phyloP scores from a whole-genome alignment of 2,113 vertebrate species.

The Gorsachius goisagi region DNA sequence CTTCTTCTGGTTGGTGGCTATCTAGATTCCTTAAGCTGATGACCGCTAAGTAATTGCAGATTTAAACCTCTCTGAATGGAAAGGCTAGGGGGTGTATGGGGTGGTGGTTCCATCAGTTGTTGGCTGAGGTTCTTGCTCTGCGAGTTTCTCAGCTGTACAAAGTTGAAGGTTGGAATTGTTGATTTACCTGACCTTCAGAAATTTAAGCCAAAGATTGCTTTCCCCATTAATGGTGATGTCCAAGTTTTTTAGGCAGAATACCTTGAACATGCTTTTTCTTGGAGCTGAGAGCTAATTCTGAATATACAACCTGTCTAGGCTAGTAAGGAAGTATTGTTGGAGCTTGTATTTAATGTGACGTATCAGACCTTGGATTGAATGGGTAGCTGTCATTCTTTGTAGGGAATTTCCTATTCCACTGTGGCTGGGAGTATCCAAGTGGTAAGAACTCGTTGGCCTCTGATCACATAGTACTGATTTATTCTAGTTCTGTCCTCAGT shows the following conservation, averaged over 20 bases:
- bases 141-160: neutral
- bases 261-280: neutral
- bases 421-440: conserved; percentile 31
- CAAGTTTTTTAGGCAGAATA: neutral
- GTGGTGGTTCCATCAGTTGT: neutral
- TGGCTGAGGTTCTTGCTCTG: neutral
- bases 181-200: neutral
- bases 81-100: neutral
- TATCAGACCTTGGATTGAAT: neutral
- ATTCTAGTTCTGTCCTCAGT: neutral
- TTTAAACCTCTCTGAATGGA: neutral
- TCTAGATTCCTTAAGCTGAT: neutral
- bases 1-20: neutral
- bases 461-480: neutral
- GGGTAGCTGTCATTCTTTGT: conserved; percentile 39
- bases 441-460: conserved; percentile 42
- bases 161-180: neutral
- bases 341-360: neutral
- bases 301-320: neutral
- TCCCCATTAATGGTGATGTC: neutral
- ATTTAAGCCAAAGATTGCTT: neutral
- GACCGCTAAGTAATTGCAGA: neutral
- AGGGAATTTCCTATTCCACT: conserved; percentile 45
- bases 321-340: neutral
- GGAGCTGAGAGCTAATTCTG: neutral